Conservation (phyloP, 1,140 invertebrate species). For the Diabrotica undecimpunctata region DNA sequence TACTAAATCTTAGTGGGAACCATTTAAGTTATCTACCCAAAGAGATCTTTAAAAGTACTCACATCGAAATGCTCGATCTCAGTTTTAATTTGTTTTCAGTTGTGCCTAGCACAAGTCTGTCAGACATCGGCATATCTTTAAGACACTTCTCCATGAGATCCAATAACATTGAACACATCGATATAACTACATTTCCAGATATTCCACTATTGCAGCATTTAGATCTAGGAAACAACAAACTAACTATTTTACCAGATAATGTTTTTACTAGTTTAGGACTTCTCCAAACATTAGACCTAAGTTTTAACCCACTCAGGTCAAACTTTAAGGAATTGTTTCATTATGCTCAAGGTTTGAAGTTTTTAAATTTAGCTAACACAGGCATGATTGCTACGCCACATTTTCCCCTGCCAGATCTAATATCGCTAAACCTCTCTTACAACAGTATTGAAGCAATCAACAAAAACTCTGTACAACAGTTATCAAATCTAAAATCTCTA, state of each 20-base stretch:
- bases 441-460: constrained; percentile 65
- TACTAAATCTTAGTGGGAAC: constrained; percentile 75
- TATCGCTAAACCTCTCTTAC: constrained; percentile 70
- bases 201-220: constrained; percentile 73
- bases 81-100: constrained; percentile 74
- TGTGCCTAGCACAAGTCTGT: constrained; percentile 67
- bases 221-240: constrained; percentile 73
- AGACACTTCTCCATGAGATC: constrained; percentile 72
- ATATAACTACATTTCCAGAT: constrained; percentile 83
- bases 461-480: constrained; percentile 59
- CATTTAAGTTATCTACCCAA: constrained; percentile 69
- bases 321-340: constrained; percentile 90
- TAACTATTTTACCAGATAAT: constrained; percentile 83
- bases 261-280: constrained; percentile 79
- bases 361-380: constrained; percentile 70
- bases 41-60: constrained; percentile 76
- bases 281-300: constrained; percentile 74
- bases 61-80: constrained; percentile 75
- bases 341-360: constrained; percentile 74
- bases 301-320: constrained; percentile 72
- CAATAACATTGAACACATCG: constrained; percentile 82
- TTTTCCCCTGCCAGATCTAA: constrained; percentile 67
- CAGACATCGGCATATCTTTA: constrained; percentile 71
- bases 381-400: constrained; percentile 70
- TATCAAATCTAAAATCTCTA: constrained; percentile 62